Percentiles rank a stretch among this genome's conserved stretches.
phyloP scores from a whole-genome alignment of 2,113 vertebrate genomes.

The Rallus limicola region DNA sequence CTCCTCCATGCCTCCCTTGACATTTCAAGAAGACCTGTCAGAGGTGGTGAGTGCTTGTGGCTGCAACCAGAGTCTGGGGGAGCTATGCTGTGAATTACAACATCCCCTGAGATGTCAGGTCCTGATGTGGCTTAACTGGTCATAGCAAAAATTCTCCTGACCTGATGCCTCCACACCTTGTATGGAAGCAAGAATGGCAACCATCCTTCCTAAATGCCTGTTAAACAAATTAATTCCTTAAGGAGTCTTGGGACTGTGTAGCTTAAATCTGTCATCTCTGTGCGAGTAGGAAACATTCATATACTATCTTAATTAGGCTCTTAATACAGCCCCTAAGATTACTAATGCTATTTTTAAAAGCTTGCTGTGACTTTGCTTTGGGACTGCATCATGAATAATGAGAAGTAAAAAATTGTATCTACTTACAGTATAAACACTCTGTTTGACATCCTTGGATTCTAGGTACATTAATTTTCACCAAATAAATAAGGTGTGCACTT shows the following conservation, averaged over 20 bases:
- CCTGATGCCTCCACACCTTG: background rate
- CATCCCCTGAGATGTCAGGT: background rate
- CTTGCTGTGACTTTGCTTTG: conserved; percentile 17
- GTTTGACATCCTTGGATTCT: background rate
- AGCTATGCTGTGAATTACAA: background rate
- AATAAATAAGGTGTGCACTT: background rate
- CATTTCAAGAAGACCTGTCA: background rate
- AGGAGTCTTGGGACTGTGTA: background rate
- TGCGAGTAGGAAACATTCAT: background rate
- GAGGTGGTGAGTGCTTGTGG: background rate
- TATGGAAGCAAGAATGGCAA: background rate
- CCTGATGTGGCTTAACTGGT: background rate
- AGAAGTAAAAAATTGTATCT: background rate
- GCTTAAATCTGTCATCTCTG: background rate
- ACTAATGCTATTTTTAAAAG: conserved; percentile 56
- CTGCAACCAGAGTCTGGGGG: background rate
- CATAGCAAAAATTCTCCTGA: background rate
- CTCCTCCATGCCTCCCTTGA: background rate
- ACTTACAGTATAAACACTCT: background rate
- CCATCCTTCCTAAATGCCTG: background rate
- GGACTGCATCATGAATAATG: background rate
- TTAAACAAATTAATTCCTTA: background rate
- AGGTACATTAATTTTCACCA: background rate
- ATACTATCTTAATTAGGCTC: conserved; percentile 32
- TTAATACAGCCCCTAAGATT: conserved; percentile 1